These are phyloP conservation scores for Amphiprion clarkii DNA, from an alignment of 2,797 vertebrate genomes.

Conservation along the genomic window DNA sequence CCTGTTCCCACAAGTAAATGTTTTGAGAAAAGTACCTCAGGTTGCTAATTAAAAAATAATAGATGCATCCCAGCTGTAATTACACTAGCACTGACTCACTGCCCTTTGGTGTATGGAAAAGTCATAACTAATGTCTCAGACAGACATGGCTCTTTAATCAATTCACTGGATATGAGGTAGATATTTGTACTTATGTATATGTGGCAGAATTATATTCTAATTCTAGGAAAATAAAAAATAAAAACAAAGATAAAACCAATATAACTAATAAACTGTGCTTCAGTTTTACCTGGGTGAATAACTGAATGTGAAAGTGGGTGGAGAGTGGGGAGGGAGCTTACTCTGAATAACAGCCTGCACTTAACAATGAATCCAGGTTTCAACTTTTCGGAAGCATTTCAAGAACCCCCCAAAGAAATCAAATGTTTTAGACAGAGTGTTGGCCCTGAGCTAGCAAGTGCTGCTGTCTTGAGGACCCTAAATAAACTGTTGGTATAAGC, in stretches of 20 bases:
- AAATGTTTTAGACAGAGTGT: conserved; percentile 46
- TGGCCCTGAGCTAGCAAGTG: conserved; percentile 58
- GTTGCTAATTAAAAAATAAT: conserved; percentile 74
- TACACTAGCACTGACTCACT: conserved; percentile 63
- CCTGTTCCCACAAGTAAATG: conserved; percentile 31
- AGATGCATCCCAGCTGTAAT: conserved; percentile 69
- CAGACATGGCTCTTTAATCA: conserved; percentile 26
- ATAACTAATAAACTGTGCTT: conserved; percentile 4
- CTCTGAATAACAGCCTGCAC: conserved; percentile 33
- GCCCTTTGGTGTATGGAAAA: conserved; percentile 64
- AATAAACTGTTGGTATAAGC: conserved; percentile 64
- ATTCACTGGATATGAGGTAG: conserved; percentile 37
- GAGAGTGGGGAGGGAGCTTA: not conserved
- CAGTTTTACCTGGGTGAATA: conserved; percentile 3
- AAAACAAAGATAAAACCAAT: not conserved
- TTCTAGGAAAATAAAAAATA: conserved; percentile 2
- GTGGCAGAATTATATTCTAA: not conserved
- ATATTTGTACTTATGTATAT: conserved; percentile 5
- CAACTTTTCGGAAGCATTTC: conserved; percentile 46
- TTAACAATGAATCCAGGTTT: conserved; percentile 42
- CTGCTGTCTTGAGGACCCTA: conserved; percentile 54
- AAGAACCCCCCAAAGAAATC: conserved; percentile 53
- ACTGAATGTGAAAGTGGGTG: not conserved
- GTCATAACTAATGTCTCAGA: conserved; percentile 59
- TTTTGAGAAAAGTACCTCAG: conserved; percentile 57